Evolutionary conservation across 2,797 vertebrate species (phyloP).

Genomic region (Buceros bicornis): DNA sequence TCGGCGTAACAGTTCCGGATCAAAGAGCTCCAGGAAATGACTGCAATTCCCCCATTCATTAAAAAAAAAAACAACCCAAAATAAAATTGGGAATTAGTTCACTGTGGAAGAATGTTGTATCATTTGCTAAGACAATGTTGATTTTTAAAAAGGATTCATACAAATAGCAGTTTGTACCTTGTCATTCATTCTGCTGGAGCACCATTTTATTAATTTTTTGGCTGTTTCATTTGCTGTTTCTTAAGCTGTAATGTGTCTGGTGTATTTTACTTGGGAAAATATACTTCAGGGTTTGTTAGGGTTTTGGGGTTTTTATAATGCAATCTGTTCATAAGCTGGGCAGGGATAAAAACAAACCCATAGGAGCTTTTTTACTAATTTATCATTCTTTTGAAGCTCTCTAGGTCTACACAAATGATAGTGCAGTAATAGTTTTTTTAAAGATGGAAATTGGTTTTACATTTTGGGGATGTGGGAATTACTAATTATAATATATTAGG

Average conservation of each 20-base stretch:
- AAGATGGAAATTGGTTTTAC: not conserved
- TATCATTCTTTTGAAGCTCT: not conserved
- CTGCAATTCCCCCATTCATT: not conserved
- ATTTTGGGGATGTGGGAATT: not conserved
- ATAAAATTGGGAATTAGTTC: not conserved
- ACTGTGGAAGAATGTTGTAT: not conserved
- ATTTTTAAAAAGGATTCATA: constrained; percentile 35
- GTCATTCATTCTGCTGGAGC: not conserved
- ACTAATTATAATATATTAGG: not conserved
- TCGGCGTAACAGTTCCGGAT: not conserved
- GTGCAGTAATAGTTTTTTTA: not conserved
- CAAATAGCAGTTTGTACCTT: constrained; percentile 5
- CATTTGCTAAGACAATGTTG: not conserved
- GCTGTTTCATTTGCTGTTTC: not conserved
- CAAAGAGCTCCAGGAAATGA: constrained; percentile 8
- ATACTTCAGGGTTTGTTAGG: not conserved
- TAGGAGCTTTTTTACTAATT: not conserved
- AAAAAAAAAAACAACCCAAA: not conserved
- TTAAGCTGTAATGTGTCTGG: not conserved
- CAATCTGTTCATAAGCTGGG: not conserved
- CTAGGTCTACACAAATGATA: not conserved
- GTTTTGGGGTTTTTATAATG: not conserved
- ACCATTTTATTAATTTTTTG: not conserved
- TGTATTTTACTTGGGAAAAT: constrained; percentile 8
- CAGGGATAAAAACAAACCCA: not conserved